A percentile compares a stretch with the other conserved stretches of the same genome.
Conservation (phyloP, 2,888 invertebrate species). For the Conchocele bisecta region DNA sequence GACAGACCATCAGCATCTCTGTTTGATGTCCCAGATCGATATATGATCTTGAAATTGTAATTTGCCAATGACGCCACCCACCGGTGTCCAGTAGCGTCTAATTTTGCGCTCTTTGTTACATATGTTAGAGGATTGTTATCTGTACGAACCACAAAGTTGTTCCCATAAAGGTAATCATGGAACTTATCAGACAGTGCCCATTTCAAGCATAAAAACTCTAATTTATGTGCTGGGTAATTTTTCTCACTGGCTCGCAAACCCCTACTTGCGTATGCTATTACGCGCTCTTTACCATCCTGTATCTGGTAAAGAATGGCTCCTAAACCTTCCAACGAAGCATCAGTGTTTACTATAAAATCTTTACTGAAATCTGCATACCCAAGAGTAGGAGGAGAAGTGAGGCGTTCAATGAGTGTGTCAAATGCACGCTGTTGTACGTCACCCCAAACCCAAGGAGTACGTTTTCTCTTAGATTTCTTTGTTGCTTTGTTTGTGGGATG, state of each 20-base stretch:
- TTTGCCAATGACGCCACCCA: conserved; percentile 30
- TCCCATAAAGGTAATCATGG: conserved; percentile 37
- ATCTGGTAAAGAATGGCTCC: conserved; percentile 33
- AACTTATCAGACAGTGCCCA: conserved; percentile 38
- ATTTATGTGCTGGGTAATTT: conserved; percentile 33
- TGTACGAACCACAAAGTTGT: too few species aligned
- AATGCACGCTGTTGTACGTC: conserved; percentile 11
- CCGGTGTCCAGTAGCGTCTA: conserved; percentile 30
- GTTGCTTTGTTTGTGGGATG: not conserved
- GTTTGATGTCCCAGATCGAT: conserved; percentile 24
- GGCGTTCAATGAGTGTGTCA: conserved; percentile 12
- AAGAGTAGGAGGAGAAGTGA: conserved; percentile 21
- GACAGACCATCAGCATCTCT: conserved; percentile 53
- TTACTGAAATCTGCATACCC: conserved; percentile 36
- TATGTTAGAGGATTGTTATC: conserved; percentile 43
- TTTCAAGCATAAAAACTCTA: conserved; percentile 35
- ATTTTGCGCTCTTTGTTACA: conserved; percentile 24
- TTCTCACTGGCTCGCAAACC: conserved; percentile 15
- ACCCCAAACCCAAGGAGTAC: conserved; percentile 19
- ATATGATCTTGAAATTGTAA: conserved; percentile 30
- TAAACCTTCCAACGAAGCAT: conserved; percentile 21
- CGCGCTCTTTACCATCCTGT: conserved; percentile 20
- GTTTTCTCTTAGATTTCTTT: not conserved
- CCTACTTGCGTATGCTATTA: conserved; percentile 32
- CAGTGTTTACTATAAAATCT: conserved; percentile 21